phyloP scores from a whole-genome alignment of 2,888 invertebrate species.

The Alcis repandata region DNA sequence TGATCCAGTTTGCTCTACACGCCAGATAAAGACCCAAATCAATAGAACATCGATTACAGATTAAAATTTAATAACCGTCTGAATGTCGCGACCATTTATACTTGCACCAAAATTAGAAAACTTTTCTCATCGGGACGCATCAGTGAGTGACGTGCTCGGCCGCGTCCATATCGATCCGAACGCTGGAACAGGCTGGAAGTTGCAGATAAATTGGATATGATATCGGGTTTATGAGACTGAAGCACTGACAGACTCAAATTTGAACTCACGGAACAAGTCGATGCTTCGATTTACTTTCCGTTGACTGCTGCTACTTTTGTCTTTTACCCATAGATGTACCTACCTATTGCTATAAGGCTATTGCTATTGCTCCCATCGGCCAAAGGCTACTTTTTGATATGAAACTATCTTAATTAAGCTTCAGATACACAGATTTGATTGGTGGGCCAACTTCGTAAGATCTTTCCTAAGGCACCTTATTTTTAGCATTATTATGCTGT shows the following conservation, averaged over 20 bases:
- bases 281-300: neutral
- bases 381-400: too few species aligned
- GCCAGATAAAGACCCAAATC: neutral
- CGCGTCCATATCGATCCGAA: slow-evolving; percentile 21
- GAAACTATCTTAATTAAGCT: neutral
- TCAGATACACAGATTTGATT: neutral
- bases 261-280: neutral
- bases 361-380: too few species aligned
- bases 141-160: slow-evolving; percentile 18
- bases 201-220: slow-evolving; percentile 40
- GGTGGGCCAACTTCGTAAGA: neutral
- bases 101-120: slow-evolving; percentile 25
- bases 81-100: neutral
- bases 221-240: slow-evolving; percentile 22
- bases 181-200: slow-evolving; percentile 42
- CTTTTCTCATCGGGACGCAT: slow-evolving; percentile 24
- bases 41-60: neutral
- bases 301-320: neutral
- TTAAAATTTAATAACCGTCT: neutral
- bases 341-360: neutral
- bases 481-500: too few species aligned
- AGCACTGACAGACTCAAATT: slow-evolving; percentile 10
- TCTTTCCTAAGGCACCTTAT: too few species aligned
- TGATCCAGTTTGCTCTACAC: neutral
- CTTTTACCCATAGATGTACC: neutral